phyloP scores from a whole-genome alignment of 2,888 invertebrate genomes.

The Drosophila paucipuncta region DNA sequence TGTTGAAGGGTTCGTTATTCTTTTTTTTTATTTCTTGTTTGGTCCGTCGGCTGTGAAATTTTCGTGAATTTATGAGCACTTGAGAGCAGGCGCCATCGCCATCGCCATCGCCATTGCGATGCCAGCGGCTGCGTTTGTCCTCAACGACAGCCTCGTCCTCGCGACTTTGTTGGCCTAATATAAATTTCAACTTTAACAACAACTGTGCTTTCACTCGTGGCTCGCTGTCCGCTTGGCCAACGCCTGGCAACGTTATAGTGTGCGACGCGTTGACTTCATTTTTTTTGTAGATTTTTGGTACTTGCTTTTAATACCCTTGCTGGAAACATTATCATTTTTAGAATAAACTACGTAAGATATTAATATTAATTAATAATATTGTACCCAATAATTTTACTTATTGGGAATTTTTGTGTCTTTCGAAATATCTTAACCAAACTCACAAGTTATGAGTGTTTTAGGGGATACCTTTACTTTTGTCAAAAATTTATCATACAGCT shows the following conservation, averaged over 20 bases:
- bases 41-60: conserved; percentile 77
- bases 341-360: background rate
- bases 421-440: background rate
- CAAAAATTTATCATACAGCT: background rate
- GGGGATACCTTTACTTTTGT: background rate
- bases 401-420: background rate
- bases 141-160: conserved; percentile 42
- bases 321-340: background rate
- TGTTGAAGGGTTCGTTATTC: conserved; percentile 51
- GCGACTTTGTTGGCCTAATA: conserved; percentile 78
- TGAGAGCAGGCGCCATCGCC: conserved; percentile 77
- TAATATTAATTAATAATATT: background rate
- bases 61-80: conserved; percentile 83
- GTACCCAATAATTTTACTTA: background rate
- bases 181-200: conserved; percentile 74
- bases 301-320: background rate
- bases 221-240: conserved; percentile 17
- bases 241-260: conserved; percentile 74
- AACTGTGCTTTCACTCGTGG: conserved; percentile 23
- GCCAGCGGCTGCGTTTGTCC: conserved; percentile 58
- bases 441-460: background rate
- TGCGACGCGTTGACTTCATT: conserved; percentile 46
- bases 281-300: conserved; percentile 15
- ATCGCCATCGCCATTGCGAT: conserved; percentile 50
- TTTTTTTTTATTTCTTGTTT: conserved; percentile 68